Conservation (phyloP, 92 coral and sea anemone genomes). For the Zoanthus sansibaricus region DNA sequence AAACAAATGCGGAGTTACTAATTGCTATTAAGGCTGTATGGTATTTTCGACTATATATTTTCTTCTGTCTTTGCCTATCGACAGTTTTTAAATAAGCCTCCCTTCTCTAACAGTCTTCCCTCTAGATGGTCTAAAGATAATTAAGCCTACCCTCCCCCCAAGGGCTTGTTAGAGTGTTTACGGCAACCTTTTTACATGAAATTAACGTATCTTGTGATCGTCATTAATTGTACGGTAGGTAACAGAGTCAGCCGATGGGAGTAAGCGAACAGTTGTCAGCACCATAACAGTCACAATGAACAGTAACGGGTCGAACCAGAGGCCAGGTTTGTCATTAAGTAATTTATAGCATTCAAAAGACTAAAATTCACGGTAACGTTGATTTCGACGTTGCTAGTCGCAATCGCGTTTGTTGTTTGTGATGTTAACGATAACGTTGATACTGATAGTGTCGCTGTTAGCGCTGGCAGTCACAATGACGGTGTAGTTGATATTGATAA, state of each 20-base stretch:
- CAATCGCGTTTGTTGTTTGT: background rate
- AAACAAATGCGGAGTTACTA: too few relatives aligned
- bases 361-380: background rate
- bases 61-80: too few relatives aligned
- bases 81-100: too few relatives aligned
- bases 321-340: constrained; percentile 2
- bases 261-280: constrained; percentile 24
- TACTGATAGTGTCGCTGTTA: background rate
- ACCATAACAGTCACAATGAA: constrained; percentile 30
- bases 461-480: background rate
- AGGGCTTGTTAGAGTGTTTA: too few relatives aligned
- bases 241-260: constrained; percentile 24
- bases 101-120: too few relatives aligned
- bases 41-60: too few relatives aligned
- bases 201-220: background rate
- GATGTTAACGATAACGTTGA: background rate
- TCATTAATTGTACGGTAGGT: background rate
- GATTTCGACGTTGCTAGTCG: background rate
- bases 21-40: too few relatives aligned
- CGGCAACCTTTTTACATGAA: too few relatives aligned
- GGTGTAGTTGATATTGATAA: background rate
- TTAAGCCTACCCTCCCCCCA: too few relatives aligned
- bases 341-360: background rate
- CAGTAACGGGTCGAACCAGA: background rate
- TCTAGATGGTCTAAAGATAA: too few relatives aligned